Percentiles rank a stretch among this genome's conserved stretches.
Conservation (phyloP, 2,888 invertebrate genomes). For the Melikaiella ostensackeni region DNA sequence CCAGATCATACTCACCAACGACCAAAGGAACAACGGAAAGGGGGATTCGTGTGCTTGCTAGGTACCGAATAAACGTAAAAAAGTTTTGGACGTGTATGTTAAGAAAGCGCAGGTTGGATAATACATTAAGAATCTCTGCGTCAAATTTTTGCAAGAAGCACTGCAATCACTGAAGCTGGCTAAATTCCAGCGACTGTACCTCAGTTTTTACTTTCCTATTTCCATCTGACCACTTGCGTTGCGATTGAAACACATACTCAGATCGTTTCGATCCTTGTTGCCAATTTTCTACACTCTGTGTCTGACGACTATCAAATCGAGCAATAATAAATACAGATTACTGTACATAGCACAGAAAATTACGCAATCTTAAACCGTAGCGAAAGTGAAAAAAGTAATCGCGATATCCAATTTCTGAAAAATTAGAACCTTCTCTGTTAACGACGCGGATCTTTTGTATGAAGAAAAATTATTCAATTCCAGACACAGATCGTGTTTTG, state of each 20-base stretch:
- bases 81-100: slow-evolving; percentile 51
- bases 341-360: slow-evolving; percentile 25
- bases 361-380: slow-evolving; percentile 10
- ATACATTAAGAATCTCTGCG: slow-evolving; percentile 61
- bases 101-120: slow-evolving; percentile 57
- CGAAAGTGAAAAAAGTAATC: not conserved
- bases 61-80: slow-evolving; percentile 68
- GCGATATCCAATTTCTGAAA: slow-evolving; percentile 26
- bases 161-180: slow-evolving; percentile 52
- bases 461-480: slow-evolving; percentile 1
- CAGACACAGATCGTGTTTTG: slow-evolving; percentile 27
- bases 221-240: slow-evolving; percentile 15
- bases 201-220: slow-evolving; percentile 16
- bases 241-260: slow-evolving; percentile 31
- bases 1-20: slow-evolving; percentile 92
- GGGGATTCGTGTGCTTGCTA: slow-evolving; percentile 88
- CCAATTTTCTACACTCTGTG: slow-evolving; percentile 30
- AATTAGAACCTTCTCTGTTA: slow-evolving; percentile 14
- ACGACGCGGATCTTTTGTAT: not conserved
- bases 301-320: slow-evolving; percentile 32
- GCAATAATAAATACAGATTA: slow-evolving; percentile 20
- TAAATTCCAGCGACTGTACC: slow-evolving; percentile 39
- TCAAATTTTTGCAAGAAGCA: slow-evolving; percentile 51
- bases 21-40: slow-evolving; percentile 85
- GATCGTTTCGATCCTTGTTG: slow-evolving; percentile 32